Base-by-base conservation (phyloP, 2,797 vertebrate species). In the Acipenser ruthenus region DNA sequence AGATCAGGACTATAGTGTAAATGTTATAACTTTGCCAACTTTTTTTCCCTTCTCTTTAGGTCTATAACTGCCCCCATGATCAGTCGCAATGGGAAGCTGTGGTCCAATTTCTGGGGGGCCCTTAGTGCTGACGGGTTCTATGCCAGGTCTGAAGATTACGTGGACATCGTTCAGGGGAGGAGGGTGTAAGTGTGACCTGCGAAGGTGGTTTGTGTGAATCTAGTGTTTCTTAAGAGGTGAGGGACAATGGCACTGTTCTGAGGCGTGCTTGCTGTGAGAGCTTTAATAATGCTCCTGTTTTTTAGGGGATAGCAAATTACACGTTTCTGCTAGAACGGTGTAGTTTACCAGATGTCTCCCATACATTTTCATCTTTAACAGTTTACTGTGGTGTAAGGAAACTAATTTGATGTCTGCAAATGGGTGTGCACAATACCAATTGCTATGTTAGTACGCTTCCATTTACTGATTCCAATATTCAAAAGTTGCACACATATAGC, bases 71-170 rank as follows among this genome's bases (percentile, higher is more conserved):
- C 94, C 0, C 96, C 96, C 0, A 85, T 99, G 82, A 82, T 98
- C 59, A 94, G 87, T 62, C 91, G 94, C 1, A 74, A 73, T 0
- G 91, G 93, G 59, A 91, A 93, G 65, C 75, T 99, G 69, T 98
- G 96, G 96, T 97, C 94, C 1, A 99, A 99, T 80, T 99, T 98
- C 87, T 98, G 96, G 96, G 96, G 95, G 3, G 94, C 94, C 0
- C 80, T 98, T 69, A 96, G 93, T 64, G 90, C 86, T 0, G 95
- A 99, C 0, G 93, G 94, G 0, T 99, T 89, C 80, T 98, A 99
- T 0, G 95, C 96, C 69, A 84, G 96, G 73, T 95, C 96, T 0
- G 96, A 99, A 70, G 96, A 99, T 83, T 99, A 99, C 0, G 89
- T 97, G 80, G 95, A 99, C 74, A 88, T 98, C 0, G 96, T 96